Conservation (phyloP, 2,797 vertebrate species). For the Mus caroli region DNA sequence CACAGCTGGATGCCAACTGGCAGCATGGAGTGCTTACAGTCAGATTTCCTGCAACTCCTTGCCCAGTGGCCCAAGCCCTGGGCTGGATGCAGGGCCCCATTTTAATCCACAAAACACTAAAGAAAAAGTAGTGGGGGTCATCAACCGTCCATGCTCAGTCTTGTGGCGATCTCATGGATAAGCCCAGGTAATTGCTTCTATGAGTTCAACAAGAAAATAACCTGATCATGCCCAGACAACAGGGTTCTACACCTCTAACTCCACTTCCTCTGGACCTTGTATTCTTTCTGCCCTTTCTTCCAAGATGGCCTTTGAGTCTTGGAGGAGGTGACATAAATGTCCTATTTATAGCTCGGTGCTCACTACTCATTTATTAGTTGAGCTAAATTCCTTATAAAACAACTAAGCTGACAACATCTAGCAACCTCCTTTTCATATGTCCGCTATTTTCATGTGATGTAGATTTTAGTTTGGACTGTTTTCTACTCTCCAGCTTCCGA, state of each 20-base stretch:
- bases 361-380: background rate
- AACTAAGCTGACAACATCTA: constrained; percentile 19
- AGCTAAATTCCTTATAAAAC: background rate
- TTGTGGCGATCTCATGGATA: background rate
- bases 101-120: background rate
- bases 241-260: background rate
- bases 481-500: background rate
- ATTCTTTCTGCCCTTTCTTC: background rate
- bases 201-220: background rate
- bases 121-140: too few species aligned
- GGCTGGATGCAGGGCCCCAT: too few species aligned
- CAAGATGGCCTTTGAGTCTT: background rate
- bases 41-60: too few species aligned
- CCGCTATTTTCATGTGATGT: background rate
- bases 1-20: too few species aligned
- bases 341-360: background rate
- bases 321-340: background rate
- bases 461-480: constrained; percentile 35
- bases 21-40: too few species aligned
- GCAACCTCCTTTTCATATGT: background rate
- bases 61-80: too few species aligned
- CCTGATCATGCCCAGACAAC: background rate
- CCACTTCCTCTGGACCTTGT: background rate
- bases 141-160: background rate
- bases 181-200: background rate